A percentile compares a stretch with the other conserved stretches of the same genome.
phyloP scores from a whole-genome alignment of 2,797 vertebrate species.

The Ctenosaura bakeri region DNA sequence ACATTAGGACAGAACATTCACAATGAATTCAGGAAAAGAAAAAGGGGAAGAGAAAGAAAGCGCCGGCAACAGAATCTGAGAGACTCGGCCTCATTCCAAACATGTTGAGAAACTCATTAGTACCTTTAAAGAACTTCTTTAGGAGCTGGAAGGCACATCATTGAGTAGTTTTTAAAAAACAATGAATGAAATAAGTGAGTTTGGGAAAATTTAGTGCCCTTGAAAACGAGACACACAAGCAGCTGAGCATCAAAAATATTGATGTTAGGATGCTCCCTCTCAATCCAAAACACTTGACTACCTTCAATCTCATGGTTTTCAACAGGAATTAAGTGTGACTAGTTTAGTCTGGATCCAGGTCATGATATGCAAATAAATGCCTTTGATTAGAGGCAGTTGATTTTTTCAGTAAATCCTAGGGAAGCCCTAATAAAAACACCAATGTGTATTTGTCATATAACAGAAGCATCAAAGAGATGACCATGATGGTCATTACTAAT shows the following conservation, averaged over 20 bases:
- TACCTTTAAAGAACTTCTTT: constrained; percentile 12
- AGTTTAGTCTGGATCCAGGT: background rate
- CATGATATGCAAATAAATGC: background rate
- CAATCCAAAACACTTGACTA: background rate
- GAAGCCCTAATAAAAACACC: background rate
- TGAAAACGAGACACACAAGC: background rate
- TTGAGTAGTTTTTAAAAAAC: constrained; percentile 11
- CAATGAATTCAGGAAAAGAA: constrained; percentile 34
- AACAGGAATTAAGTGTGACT: background rate
- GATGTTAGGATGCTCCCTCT: background rate
- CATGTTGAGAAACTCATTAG: constrained; percentile 10
- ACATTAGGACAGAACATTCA: constrained; percentile 42
- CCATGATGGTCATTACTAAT: background rate
- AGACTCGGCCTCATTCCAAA: constrained; percentile 16
- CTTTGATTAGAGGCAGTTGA: background rate
- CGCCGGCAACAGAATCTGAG: constrained; percentile 35
- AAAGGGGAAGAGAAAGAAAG: background rate
- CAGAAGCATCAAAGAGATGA: background rate
- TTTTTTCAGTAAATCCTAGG: background rate
- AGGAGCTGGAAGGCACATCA: constrained; percentile 20
- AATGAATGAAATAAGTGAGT: background rate
- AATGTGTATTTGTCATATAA: background rate
- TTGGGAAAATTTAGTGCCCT: background rate
- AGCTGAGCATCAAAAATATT: background rate
- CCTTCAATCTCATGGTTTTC: background rate